Percentiles rank a stretch among this genome's conserved stretches.
phyloP scores from a whole-genome alignment of 2,888 invertebrate species.

The Temnothorax unifasciatus region DNA sequence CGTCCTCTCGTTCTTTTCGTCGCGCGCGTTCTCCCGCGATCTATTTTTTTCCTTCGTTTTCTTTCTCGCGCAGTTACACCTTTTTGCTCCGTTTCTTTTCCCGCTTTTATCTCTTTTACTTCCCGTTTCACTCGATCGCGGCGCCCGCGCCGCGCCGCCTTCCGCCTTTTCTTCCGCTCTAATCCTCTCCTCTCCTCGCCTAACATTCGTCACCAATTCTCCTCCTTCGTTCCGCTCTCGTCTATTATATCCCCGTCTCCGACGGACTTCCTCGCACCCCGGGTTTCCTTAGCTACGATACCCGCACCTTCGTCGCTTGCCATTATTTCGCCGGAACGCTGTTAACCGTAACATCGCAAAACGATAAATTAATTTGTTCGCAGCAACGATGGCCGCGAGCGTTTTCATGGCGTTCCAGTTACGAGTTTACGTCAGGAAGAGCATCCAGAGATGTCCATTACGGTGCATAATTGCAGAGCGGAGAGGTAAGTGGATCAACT shows the following conservation, averaged over 20 bases:
- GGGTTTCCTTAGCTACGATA: constrained; percentile 62
- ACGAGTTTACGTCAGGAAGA: constrained; percentile 42
- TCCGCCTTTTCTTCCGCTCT: neutral
- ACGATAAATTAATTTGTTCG: constrained; percentile 76
- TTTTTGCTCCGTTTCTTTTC: constrained; percentile 15
- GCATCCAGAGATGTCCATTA: constrained; percentile 43
- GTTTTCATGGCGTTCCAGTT: constrained; percentile 49
- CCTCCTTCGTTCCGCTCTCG: neutral
- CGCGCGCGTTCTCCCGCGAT: neutral
- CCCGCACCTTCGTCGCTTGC: constrained; percentile 67
- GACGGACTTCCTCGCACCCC: neutral
- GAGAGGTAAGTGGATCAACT: constrained; percentile 22
- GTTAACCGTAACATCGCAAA: constrained; percentile 71
- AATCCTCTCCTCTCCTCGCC: neutral
- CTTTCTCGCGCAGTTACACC: constrained; percentile 33
- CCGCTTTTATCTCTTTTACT: neutral
- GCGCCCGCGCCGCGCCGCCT: no score
- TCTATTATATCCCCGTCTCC: constrained; percentile 6
- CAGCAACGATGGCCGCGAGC: constrained; percentile 59
- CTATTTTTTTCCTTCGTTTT: constrained; percentile 37
- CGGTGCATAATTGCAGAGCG: constrained; percentile 17
- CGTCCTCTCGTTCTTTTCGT: neutral
- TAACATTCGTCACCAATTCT: constrained; percentile 24
- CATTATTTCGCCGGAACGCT: constrained; percentile 71
- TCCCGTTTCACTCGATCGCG: neutral